Base-by-base conservation (phyloP, 2,888 invertebrate genomes). In the Melanotus villosus region DNA sequence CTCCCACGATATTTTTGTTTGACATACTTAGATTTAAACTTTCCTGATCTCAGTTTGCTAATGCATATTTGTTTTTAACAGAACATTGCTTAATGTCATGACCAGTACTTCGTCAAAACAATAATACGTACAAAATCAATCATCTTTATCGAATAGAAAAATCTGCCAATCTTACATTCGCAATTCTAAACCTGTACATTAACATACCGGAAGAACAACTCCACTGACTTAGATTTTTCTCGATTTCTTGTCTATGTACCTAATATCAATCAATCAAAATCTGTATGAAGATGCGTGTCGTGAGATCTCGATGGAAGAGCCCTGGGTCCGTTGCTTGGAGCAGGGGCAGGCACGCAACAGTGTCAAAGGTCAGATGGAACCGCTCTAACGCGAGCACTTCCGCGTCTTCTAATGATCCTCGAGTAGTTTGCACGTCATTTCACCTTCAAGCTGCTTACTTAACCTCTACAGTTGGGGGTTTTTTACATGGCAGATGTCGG, bases 341-440 rank as follows among this genome's bases (percentile, higher is more conserved):
- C 41, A 41, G 5, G 16, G 41, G 62, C 34, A 23, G 23, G 60
- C 69, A 69, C 69, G 69, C 69, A 69, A 65, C 30, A 19, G 52
- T 65, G 69, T 65, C 69, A 65, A 36, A 65, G 70, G 65, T 70
- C 45, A 57, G 9, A n/a, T 47, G 60, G 59, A 68, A 56, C 38
- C 32, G 62, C 56, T 60, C 59, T 57, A 65, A 62, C 43, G 65
- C 70, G 60, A 41, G 69, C 65, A 70, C 65, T 70, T 70, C 70
- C 70, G 65, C 50, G 62, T 70, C 54, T 70, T 41, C 52, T 70
- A 70, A 70, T 69, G 69, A 69, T 65, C 65, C 54, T n/a, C 47
- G 36, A 68, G 19, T 57, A 58, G 57, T 68, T 58, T 57, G 68
- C 47, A 54, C 59, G 43, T 68, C 54, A 47, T 23, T 36, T 59